A percentile compares a stretch with the other conserved stretches of the same genome.
phyloP scores from a whole-genome alignment of 2,113 vertebrate species.

The Tiliqua scincoides region DNA sequence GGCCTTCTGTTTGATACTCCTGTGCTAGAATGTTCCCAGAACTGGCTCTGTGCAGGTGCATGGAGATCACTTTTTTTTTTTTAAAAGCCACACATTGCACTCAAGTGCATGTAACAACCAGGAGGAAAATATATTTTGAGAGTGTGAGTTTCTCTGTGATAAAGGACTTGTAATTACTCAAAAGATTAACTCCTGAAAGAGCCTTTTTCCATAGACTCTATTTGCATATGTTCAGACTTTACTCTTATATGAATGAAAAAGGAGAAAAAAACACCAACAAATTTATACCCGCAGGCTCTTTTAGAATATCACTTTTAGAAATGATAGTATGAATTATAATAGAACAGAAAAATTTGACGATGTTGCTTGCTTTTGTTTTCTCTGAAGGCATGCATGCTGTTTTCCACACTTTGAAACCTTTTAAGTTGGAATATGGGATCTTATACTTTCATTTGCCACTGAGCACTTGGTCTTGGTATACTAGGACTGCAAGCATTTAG shows the following conservation, averaged over 20 bases:
- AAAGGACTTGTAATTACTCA: not conserved
- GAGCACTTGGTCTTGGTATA: slow-evolving; percentile 32
- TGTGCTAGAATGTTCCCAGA: not conserved
- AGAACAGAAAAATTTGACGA: not conserved
- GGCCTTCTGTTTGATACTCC: too few relatives aligned
- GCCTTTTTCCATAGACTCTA: not conserved
- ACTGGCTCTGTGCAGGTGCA: not conserved
- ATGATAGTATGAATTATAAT: not conserved
- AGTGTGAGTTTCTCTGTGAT: not conserved
- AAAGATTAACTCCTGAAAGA: not conserved
- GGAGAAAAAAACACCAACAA: not conserved
- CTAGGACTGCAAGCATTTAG: slow-evolving; percentile 38
- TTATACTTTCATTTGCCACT: slow-evolving; percentile 8
- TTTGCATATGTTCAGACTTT: not conserved
- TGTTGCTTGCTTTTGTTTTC: not conserved
- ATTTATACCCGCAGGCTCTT: not conserved
- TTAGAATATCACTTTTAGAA: not conserved
- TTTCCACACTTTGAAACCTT: not conserved
- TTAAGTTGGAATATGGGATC: slow-evolving; percentile 8
- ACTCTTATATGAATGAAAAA: not conserved
- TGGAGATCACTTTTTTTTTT: too few relatives aligned
- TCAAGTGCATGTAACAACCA: not conserved
- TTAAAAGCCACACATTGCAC: not conserved
- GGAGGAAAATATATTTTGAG: not conserved
- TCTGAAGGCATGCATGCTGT: not conserved